Evolutionary conservation across 2,888 invertebrate genomes (phyloP).

Genomic region (Eucera pruinosa): DNA sequence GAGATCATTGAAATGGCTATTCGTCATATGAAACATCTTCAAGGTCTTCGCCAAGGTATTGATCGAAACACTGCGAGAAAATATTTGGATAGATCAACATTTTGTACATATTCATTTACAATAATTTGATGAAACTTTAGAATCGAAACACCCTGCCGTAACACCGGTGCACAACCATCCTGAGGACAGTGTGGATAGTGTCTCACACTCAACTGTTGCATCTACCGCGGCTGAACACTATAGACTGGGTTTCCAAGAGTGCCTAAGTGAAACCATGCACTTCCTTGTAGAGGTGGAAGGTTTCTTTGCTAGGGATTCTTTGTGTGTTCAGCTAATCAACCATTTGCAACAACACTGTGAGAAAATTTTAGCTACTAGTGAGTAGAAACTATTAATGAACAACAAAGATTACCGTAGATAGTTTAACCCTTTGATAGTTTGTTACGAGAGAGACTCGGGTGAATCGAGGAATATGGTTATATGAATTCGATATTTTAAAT

Average conservation of each 20-base stretch:
- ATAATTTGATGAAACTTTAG: slow-evolving; percentile 56
- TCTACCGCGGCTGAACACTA: slow-evolving; percentile 86
- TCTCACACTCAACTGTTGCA: slow-evolving; percentile 76
- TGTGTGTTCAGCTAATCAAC: slow-evolving; percentile 92
- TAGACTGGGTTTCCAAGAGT: slow-evolving; percentile 95
- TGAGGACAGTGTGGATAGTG: slow-evolving; percentile 82
- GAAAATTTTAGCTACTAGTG: slow-evolving; percentile 85
- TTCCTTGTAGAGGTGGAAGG: slow-evolving; percentile 95
- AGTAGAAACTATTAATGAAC: slow-evolving; percentile 45
- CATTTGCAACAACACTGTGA: slow-evolving; percentile 95
- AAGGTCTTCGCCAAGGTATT: slow-evolving; percentile 86
- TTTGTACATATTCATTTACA: not conserved
- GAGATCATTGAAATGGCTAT: slow-evolving; percentile 99
- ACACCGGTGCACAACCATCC: slow-evolving; percentile 79
- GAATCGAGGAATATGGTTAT: no score
- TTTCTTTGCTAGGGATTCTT: slow-evolving; percentile 91
- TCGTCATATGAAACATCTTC: slow-evolving; percentile 95
- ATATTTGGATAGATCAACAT: not conserved
- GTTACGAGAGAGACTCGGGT: no score
- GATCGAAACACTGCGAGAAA: not conserved
- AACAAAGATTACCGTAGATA: no score
- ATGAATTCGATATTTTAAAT: no score
- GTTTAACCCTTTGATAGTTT: no score
- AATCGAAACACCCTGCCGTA: slow-evolving; percentile 75
- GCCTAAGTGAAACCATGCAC: slow-evolving; percentile 94